phyloP scores from a whole-genome alignment of 1,140 invertebrate genomes.

The Ceratosolen fusciceps region DNA sequence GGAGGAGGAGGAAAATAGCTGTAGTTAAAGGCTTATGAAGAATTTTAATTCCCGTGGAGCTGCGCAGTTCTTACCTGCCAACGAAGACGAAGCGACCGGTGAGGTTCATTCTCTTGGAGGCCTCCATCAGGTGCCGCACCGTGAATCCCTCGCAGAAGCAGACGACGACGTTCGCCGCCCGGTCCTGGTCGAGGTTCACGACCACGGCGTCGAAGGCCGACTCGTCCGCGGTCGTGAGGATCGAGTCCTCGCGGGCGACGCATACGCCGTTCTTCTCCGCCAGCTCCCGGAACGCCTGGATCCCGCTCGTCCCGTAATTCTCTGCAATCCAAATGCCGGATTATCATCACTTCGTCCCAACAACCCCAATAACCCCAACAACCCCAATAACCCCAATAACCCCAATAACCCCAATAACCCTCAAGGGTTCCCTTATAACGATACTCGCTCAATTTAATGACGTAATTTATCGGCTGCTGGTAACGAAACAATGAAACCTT shows the following conservation, averaged over 20 bases:
- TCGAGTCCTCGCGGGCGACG: constrained; percentile 79
- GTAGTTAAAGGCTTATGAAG: too few relatives aligned
- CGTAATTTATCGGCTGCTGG: too few relatives aligned
- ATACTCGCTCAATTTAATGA: too few relatives aligned
- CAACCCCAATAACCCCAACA: too few relatives aligned
- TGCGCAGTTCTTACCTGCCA: constrained; percentile 74
- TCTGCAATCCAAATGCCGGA: constrained; percentile 74
- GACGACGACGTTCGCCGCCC: constrained; percentile 80
- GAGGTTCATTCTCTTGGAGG: constrained; percentile 76
- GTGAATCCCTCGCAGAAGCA: constrained; percentile 89
- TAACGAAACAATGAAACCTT: too few relatives aligned
- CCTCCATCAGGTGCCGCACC: constrained; percentile 78
- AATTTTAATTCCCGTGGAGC: too few relatives aligned
- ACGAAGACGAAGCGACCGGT: constrained; percentile 78
- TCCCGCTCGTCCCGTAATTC: constrained; percentile 87
- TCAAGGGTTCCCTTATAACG: too few relatives aligned
- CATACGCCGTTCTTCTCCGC: constrained; percentile 80
- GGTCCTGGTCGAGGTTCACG: constrained; percentile 73
- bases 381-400: too few relatives aligned
- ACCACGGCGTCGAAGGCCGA: constrained; percentile 77
- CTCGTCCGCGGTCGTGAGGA: constrained; percentile 77
- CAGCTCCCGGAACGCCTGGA: constrained; percentile 80
- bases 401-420: too few relatives aligned
- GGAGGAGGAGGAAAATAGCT: too few relatives aligned
- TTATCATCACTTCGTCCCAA: too few relatives aligned